Evolutionary conservation across 37 sponge, comb jelly and placozoan genomes (phyloP).

Genomic region (Beroe forskalii): DNA sequence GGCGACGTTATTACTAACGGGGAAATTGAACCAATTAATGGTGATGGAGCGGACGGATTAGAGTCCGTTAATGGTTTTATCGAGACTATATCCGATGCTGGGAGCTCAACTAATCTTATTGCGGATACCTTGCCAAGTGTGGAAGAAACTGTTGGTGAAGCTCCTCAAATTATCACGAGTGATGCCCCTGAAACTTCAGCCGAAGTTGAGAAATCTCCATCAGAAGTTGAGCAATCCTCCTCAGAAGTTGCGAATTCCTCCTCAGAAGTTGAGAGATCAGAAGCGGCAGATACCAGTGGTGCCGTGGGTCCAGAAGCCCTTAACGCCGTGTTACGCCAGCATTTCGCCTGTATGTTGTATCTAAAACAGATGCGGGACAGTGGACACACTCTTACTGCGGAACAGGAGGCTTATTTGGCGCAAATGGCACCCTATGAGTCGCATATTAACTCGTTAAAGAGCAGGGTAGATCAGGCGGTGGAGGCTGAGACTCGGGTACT

Average conservation of each 20-base stretch:
- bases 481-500: neutral
- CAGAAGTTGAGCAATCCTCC: neutral
- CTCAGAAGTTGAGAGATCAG: neutral
- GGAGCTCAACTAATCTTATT: neutral
- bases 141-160: neutral
- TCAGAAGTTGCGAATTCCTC: neutral
- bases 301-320: neutral
- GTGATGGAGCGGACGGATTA: no score
- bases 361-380: slow-evolving; percentile 16
- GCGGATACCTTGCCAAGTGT: neutral
- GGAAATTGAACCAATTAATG: no score
- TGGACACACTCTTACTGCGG: slow-evolving; percentile 7
- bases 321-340: neutral
- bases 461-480: neutral
- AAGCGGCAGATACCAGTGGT: neutral
- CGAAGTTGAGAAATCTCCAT: neutral
- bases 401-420: slow-evolving; percentile 42
- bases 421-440: slow-evolving; percentile 29
- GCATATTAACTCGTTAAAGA: slow-evolving; percentile 6
- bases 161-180: no score
- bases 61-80: neutral
- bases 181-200: no score
- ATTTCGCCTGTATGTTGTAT: slow-evolving; percentile 9
- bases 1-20: no score
- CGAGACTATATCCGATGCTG: neutral